A percentile compares a stretch with the other conserved stretches of the same genome.
phyloP scores from a whole-genome alignment of 2,797 vertebrate species.

The Harpagifer antarcticus region DNA sequence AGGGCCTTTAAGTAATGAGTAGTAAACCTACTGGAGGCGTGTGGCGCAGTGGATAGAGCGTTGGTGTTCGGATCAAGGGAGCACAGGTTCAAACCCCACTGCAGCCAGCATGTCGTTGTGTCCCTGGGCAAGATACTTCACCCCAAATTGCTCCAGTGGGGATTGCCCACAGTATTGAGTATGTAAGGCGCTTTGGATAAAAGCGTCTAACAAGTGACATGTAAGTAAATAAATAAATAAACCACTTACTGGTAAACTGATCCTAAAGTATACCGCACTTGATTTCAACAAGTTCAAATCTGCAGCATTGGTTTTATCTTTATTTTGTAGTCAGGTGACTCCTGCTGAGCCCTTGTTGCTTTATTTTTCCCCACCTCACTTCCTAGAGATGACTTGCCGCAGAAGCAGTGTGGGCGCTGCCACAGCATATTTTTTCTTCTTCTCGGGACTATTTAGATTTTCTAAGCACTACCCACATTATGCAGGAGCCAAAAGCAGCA shows the following conservation, averaged over 20 bases:
- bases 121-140: too few species aligned
- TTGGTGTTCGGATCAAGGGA: too few species aligned
- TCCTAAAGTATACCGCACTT: background rate
- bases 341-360: slow-evolving; percentile 28
- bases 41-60: too few species aligned
- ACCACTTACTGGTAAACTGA: slow-evolving; percentile 9
- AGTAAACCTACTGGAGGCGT: too few species aligned
- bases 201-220: too few species aligned
- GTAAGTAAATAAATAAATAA: too few species aligned
- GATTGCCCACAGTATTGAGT: too few species aligned
- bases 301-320: background rate
- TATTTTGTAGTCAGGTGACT: background rate
- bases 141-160: too few species aligned
- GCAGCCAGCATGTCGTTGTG: too few species aligned
- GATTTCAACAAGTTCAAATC: slow-evolving; percentile 15
- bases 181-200: too few species aligned
- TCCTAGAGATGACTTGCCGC: slow-evolving; percentile 52
- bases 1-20: background rate
- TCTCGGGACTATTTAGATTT: slow-evolving; percentile 61
- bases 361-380: slow-evolving; percentile 43
- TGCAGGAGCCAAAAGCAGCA: slow-evolving; percentile 43
- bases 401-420: slow-evolving; percentile 54
- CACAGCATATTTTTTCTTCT: slow-evolving; percentile 13
- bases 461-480: slow-evolving; percentile 57
- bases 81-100: too few species aligned